Percentiles rank a stretch among this genome's conserved stretches.
Evolutionary conservation across 2,888 invertebrate genomes (phyloP).

Genomic region (Colletes collaris): DNA sequence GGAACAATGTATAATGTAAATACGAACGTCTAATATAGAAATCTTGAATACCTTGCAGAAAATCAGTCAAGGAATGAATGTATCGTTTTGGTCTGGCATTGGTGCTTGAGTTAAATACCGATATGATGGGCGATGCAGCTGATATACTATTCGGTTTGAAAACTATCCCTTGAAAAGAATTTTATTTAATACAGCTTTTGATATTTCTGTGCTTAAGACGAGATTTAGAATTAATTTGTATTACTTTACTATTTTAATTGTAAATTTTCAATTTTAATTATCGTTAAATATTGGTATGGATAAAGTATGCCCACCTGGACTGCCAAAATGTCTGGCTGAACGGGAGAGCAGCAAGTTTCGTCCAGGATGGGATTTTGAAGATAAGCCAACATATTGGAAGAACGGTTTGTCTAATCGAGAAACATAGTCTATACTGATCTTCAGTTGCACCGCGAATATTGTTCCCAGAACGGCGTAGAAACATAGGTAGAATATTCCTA

Average conservation of each 20-base stretch:
- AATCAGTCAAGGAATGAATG: slow-evolving; percentile 63
- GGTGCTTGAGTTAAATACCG: slow-evolving; percentile 59
- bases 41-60: slow-evolving; percentile 66
- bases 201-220: not conserved
- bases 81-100: slow-evolving; percentile 63
- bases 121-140: slow-evolving; percentile 70
- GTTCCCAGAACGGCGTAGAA: slow-evolving; percentile 75
- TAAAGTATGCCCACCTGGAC: slow-evolving; percentile 64
- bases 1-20: no score
- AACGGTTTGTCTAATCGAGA: slow-evolving; percentile 69
- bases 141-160: slow-evolving; percentile 71
- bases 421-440: slow-evolving; percentile 71
- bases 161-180: slow-evolving; percentile 67
- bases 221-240: not conserved
- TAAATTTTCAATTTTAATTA: not conserved
- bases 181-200: not conserved
- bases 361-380: not conserved
- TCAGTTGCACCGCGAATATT: slow-evolving; percentile 75
- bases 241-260: not conserved
- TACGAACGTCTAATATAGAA: not conserved
- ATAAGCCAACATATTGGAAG: slow-evolving; percentile 50
- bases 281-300: no score
- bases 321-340: slow-evolving; percentile 50
- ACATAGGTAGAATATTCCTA: slow-evolving; percentile 75
- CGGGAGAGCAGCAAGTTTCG: slow-evolving; percentile 36